Evolutionary conservation across 2,113 vertebrate species (phyloP).

Genomic region (Anguilla japonica): DNA sequence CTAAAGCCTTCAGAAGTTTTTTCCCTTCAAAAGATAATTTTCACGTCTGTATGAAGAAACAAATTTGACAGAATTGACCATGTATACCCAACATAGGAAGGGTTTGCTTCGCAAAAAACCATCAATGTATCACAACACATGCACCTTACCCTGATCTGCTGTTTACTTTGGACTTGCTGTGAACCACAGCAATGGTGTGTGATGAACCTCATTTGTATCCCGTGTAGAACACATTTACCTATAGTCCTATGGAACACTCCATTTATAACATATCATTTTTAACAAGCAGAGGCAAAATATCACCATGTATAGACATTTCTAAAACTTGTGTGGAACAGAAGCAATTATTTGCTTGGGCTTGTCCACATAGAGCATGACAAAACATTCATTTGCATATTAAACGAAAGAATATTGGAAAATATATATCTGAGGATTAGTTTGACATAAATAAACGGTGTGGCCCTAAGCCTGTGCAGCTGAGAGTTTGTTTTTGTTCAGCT

Average conservation of each 20-base stretch:
- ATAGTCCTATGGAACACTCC: slow-evolving; percentile 48
- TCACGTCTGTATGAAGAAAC: background rate
- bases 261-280: slow-evolving; percentile 37
- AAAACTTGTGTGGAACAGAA: background rate
- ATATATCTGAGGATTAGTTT: slow-evolving; percentile 24
- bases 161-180: background rate
- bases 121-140: background rate
- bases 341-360: slow-evolving; percentile 28
- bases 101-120: background rate
- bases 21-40: background rate
- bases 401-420: slow-evolving; percentile 44
- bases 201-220: slow-evolving; percentile 31
- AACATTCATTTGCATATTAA: slow-evolving; percentile 35
- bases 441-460: slow-evolving; percentile 40
- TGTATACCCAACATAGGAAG: background rate
- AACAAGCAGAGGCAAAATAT: slow-evolving; percentile 24
- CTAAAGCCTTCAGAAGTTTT: background rate
- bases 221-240: slow-evolving; percentile 47
- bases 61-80: background rate
- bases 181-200: slow-evolving; percentile 27
- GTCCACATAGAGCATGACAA: slow-evolving; percentile 40
- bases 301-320: slow-evolving; percentile 37
- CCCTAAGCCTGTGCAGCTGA: slow-evolving; percentile 37
- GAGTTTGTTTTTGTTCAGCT: background rate
- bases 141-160: background rate